Evolutionary conservation across 2,797 vertebrate species (phyloP), one percentile per base, ranked within the genome.

Genomic region (Sphenodon punctatus): DNA sequence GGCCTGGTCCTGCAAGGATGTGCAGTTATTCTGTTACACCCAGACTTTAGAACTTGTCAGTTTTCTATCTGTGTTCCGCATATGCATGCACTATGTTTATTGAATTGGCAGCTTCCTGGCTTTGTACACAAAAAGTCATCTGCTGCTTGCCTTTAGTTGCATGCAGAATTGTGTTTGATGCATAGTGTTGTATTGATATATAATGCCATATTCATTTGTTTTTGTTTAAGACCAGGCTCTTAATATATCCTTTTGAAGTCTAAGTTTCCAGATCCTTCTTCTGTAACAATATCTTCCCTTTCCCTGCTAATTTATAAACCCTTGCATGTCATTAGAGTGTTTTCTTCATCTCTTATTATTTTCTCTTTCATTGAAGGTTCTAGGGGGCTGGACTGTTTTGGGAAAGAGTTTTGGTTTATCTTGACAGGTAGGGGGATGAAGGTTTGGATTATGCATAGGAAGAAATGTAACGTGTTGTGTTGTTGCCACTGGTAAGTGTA

Each of bases 341-440:
- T 46, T 34, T 66, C 34, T 55, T 25, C 66, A 46, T 55, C 3
- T 85, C 36, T 30, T 71, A 11, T 59, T 11, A 2, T 25, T 75
- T 25, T 58, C 14, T 76, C 68, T 88, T 41, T 76, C 90, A 36
- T 16, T 61, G 30, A 53, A 68, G 23, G 4, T n/a, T 32, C 30
- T 27, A 55, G 16, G 32, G 4, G 11, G 30, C 56, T 71, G 22
- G 22, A 55, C 45, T 76, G 36, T 55, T 48, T 34, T 15, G 5
- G 48, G 12, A 4, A 78, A 61, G 45, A 53, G 14, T 78, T 86
- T 78, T 70, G 5, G 3, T 32, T 53, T 27, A 32, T 23, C 74
- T 81, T 77, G 75, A 23, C 84, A 77, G 3, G n/a, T 4, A 58
- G 38, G 1, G 2, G 48, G 42, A 36, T 27, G 53, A 19, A 67